Conservation (phyloP, 2,113 vertebrate genomes). For the Anhinga anhinga region DNA sequence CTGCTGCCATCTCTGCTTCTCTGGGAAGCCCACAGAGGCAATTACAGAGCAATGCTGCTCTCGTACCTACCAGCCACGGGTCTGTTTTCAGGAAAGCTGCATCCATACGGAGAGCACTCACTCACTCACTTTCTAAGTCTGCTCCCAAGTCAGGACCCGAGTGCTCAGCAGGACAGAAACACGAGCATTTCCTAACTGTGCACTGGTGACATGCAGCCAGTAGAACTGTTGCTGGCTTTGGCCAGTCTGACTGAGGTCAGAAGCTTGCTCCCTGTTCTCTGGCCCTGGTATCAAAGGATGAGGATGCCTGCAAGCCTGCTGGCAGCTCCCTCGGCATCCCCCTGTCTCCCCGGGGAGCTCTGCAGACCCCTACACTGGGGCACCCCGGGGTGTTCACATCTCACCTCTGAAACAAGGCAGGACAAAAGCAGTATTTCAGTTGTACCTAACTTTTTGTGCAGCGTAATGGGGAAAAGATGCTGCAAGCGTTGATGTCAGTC, state of each 20-base stretch:
- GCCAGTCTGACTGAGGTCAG: too few relatives aligned
- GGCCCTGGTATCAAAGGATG: background rate
- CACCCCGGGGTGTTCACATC: accelerated
- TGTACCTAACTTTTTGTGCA: accelerated
- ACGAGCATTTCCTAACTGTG: accelerated
- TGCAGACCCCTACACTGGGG: background rate
- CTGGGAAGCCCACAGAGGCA: background rate
- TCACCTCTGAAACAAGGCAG: background rate
- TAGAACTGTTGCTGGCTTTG: background rate
- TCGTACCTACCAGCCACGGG: background rate
- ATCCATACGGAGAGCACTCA: accelerated
- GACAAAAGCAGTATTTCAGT: accelerated
- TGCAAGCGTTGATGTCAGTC: accelerated
- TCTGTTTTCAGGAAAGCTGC: background rate
- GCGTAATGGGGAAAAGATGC: accelerated
- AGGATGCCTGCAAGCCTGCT: too few relatives aligned
- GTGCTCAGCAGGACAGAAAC: background rate
- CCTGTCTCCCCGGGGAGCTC: background rate
- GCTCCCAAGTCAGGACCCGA: accelerated
- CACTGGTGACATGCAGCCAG: accelerated
- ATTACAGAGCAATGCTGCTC: background rate
- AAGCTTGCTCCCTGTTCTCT: background rate
- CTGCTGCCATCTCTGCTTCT: background rate
- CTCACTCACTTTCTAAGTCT: too few relatives aligned
- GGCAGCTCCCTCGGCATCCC: background rate